These are phyloP conservation scores for Lagria hirta DNA, from an alignment of 2,888 invertebrate genomes.

Conservation along the genomic window DNA sequence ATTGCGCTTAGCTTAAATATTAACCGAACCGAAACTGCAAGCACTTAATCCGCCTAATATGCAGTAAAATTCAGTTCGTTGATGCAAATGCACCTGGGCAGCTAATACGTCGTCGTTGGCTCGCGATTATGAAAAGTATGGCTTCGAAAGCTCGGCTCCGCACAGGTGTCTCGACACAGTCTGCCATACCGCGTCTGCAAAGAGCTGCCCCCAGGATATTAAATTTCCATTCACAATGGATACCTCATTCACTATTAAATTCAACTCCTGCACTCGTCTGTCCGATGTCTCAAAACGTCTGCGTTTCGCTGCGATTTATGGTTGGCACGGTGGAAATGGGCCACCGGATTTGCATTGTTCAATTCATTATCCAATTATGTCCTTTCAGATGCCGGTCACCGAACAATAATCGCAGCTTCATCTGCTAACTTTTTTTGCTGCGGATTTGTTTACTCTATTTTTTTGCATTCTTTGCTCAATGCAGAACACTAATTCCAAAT, in stretches of 20 bases:
- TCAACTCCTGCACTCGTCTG: constrained; percentile 36
- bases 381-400: constrained; percentile 12
- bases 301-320: constrained; percentile 25
- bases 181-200: constrained; percentile 27
- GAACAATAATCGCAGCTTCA: constrained; percentile 10
- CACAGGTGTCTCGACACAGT: constrained; percentile 29
- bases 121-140: constrained; percentile 21
- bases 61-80: too few species aligned
- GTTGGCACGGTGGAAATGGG: constrained; percentile 16
- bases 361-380: constrained; percentile 31
- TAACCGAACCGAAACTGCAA: too few species aligned
- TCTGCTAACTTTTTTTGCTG: too few species aligned
- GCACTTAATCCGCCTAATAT: too few species aligned
- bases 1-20: too few species aligned
- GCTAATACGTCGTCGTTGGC: neutral
- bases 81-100: neutral
- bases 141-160: constrained; percentile 24
- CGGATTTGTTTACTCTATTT: too few species aligned
- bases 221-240: constrained; percentile 39
- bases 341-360: constrained; percentile 22
- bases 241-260: constrained; percentile 42
- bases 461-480: too few species aligned
- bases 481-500: too few species aligned
- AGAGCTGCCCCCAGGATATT: constrained; percentile 35
- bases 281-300: constrained; percentile 19